A percentile compares a stretch with the other conserved stretches of the same genome.
phyloP scores from a whole-genome alignment of 2,113 vertebrate species.

The Sphyrna mokarran region DNA sequence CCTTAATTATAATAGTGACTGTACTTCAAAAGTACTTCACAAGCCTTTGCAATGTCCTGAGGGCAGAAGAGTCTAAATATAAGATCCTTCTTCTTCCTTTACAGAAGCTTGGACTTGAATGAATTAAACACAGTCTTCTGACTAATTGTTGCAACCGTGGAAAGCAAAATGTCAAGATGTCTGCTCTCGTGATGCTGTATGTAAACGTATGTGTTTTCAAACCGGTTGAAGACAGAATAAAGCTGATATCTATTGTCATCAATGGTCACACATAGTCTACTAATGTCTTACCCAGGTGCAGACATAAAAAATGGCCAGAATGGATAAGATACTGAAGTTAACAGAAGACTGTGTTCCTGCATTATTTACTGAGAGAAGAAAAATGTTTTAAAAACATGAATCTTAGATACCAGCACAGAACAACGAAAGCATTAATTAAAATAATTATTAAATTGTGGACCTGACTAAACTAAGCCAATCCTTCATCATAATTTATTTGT shows the following conservation, averaged over 20 bases:
- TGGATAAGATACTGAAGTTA: background rate
- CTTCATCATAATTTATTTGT: slow-evolving; percentile 21
- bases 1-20: background rate
- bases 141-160: no score
- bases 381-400: background rate
- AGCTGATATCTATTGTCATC: background rate
- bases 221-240: background rate
- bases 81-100: background rate
- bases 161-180: background rate
- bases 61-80: background rate
- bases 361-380: background rate
- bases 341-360: background rate
- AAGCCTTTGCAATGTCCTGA: background rate
- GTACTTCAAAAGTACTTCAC: background rate
- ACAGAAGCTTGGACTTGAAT: background rate
- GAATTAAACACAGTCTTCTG: background rate
- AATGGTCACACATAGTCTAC: background rate
- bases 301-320: background rate
- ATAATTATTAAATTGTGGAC: slow-evolving; percentile 15
- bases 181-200: background rate
- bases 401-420: background rate
- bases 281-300: background rate
- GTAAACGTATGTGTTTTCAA: background rate
- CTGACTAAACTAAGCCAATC: slow-evolving; percentile 22
- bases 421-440: background rate